Evolutionary conservation across 2,113 vertebrate genomes (phyloP).

Genomic region (Blennius ocellaris): DNA sequence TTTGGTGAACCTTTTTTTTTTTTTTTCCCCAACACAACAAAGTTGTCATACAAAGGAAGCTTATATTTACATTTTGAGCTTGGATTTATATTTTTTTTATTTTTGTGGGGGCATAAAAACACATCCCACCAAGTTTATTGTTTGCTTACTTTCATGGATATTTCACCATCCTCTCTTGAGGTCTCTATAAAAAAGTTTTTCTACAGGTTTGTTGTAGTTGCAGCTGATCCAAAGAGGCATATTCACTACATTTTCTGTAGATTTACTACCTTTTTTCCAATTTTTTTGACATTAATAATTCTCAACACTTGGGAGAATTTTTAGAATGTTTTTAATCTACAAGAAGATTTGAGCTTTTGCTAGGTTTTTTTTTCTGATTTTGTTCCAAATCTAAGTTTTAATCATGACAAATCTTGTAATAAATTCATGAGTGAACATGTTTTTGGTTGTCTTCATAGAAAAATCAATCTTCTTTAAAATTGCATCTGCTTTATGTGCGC

Average conservation of each 20-base stretch:
- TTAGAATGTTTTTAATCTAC: not conserved
- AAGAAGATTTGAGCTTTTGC: too few relatives aligned
- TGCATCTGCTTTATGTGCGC: too few relatives aligned
- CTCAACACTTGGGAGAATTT: too few relatives aligned
- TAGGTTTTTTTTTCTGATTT: too few relatives aligned
- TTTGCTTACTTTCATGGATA: slow-evolving; percentile 1
- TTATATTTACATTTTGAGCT: not conserved
- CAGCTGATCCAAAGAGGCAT: not conserved
- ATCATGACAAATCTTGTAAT: too few relatives aligned
- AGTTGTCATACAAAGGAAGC: not conserved
- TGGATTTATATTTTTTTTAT: not conserved
- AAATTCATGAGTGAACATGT: too few relatives aligned
- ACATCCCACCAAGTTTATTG: not conserved
- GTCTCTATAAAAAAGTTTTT: not conserved
- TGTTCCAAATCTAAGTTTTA: too few relatives aligned
- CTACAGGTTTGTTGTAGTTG: not conserved
- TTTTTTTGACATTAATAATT: not conserved
- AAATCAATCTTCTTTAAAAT: too few relatives aligned
- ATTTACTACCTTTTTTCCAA: not conserved
- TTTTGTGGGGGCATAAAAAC: not conserved
- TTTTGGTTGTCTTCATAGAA: too few relatives aligned
- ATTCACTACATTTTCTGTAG: not conserved
- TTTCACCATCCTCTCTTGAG: not conserved
- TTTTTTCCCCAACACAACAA: not conserved
- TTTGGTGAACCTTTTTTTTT: not conserved